Conservation (phyloP, 2,113 vertebrate species). For the Melospiza georgiana region DNA sequence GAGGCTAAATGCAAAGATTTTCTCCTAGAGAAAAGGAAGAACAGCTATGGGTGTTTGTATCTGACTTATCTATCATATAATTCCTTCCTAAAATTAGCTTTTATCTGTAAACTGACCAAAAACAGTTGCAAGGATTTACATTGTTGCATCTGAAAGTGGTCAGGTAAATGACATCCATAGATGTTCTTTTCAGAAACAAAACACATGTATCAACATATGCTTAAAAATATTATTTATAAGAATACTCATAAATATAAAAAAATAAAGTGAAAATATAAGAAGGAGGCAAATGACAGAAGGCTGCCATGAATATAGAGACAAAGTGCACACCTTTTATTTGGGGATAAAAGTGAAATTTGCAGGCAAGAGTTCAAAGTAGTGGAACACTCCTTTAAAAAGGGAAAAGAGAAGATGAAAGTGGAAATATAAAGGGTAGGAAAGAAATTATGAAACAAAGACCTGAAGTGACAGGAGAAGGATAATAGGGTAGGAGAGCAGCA, state of each 20-base stretch:
- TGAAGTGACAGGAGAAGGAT: neutral
- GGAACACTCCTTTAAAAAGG: neutral
- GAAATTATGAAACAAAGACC: neutral
- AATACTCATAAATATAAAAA: neutral
- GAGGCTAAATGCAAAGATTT: neutral
- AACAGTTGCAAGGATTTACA: neutral
- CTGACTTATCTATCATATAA: neutral
- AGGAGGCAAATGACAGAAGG: neutral
- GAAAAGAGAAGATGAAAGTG: neutral
- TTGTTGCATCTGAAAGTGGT: neutral
- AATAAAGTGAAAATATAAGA: neutral
- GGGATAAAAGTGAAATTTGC: neutral
- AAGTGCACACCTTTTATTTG: neutral
- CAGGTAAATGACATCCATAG: neutral
- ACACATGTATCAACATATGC: neutral
- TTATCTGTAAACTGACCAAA: neutral
- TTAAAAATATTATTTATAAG: neutral
- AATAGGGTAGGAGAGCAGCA: neutral
- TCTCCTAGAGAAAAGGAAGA: neutral
- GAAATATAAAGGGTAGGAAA: neutral
- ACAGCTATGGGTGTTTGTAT: neutral
- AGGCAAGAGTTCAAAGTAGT: neutral
- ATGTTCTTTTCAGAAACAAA: neutral
- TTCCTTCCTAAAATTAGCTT: neutral
- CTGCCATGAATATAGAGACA: neutral